Conservation (phyloP, 2,797 vertebrate species). For the Melanogrammus aeglefinus region DNA sequence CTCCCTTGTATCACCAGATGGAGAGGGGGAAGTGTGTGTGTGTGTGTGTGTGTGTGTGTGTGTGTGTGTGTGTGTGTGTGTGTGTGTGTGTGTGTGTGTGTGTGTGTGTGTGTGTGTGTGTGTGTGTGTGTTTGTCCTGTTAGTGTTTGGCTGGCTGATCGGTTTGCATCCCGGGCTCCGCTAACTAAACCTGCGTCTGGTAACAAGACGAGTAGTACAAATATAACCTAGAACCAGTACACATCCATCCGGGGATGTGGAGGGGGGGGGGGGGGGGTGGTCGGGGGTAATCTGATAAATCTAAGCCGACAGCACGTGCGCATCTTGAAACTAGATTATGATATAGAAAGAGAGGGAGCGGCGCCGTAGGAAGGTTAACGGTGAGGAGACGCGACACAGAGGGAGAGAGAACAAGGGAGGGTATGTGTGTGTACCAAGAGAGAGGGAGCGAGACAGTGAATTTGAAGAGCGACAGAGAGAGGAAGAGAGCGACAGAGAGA, state of each 20-base stretch:
- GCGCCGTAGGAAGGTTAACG: background rate
- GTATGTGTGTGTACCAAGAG: slow-evolving; percentile 51
- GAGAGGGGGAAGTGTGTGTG: slow-evolving; percentile 49
- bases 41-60: slow-evolving; percentile 16
- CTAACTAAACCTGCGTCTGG: background rate
- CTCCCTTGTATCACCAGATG: slow-evolving; percentile 57
- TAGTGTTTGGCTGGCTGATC: background rate
- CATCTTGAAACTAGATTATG: slow-evolving; percentile 72
- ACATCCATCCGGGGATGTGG: background rate
- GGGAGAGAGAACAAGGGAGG: slow-evolving; percentile 54
- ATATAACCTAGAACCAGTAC: background rate
- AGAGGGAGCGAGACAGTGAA: slow-evolving; percentile 10
- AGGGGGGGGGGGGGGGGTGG: slow-evolving; percentile 64
- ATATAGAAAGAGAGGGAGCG: slow-evolving; percentile 53
- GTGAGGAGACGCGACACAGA: slow-evolving; percentile 11
- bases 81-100: background rate
- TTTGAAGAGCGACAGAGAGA: slow-evolving; percentile 12
- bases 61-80: slow-evolving; percentile 5
- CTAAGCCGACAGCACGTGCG: slow-evolving; percentile 77
- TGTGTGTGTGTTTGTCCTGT: slow-evolving; percentile 25
- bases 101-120: slow-evolving; percentile 5
- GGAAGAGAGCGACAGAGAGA: slow-evolving; percentile 36
- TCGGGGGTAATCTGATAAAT: slow-evolving; percentile 79
- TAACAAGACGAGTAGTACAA: too few relatives aligned
- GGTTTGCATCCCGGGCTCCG: background rate